Conservation (phyloP, 1,140 invertebrate species). For the Diachasmimorpha longicaudata region DNA sequence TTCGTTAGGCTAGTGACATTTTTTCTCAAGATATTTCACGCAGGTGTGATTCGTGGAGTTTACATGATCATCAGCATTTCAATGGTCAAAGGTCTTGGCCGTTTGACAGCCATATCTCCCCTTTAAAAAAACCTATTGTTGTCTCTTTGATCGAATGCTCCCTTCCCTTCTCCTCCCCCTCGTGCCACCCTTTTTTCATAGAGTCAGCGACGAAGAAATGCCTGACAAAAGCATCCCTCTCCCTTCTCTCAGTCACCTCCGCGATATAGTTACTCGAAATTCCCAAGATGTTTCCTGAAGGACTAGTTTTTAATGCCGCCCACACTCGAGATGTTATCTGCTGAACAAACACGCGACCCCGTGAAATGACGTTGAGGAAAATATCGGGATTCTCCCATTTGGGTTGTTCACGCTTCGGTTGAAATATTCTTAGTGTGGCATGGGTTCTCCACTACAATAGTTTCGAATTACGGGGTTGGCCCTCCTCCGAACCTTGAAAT, state of each 20-base stretch:
- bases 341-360: constrained; percentile 4
- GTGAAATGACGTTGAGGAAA: not conserved
- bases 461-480: not conserved
- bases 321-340: constrained; percentile 9
- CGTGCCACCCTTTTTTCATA: not conserved
- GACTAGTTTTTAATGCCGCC: not conserved
- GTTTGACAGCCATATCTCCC: not conserved
- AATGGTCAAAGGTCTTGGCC: not conserved
- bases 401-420: not conserved
- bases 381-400: not conserved
- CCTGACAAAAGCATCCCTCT: not conserved
- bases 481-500: not conserved
- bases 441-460: not conserved
- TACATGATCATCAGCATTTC: not conserved
- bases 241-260: too few relatives aligned
- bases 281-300: not conserved
- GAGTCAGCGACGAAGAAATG: not conserved
- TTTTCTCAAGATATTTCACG: not conserved
- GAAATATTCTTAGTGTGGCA: not conserved
- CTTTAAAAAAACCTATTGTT: not conserved
- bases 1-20: too few relatives aligned
- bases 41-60: constrained; percentile 5
- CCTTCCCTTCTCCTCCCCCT: too few relatives aligned
- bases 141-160: not conserved
- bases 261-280: not conserved